These are phyloP conservation scores for Dascyllus trimaculatus DNA, from an alignment of 2,113 vertebrate species.

Conservation along the genomic window DNA sequence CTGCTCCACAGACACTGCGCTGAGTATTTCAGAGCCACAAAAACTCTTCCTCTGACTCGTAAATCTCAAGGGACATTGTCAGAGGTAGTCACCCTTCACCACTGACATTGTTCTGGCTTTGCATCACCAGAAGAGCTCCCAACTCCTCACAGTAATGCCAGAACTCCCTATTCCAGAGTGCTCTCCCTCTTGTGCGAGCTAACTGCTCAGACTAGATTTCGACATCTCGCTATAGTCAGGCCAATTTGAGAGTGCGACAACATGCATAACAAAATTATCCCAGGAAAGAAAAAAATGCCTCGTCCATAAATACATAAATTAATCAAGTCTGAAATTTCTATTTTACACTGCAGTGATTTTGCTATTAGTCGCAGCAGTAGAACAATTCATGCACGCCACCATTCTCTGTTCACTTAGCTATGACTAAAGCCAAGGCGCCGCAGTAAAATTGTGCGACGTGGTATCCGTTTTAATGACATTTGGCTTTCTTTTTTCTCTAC, in stretches of 20 bases:
- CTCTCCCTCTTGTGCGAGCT: constrained; percentile 47
- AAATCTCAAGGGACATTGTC: constrained; percentile 78
- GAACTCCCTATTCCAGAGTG: constrained; percentile 43
- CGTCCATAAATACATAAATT: constrained; percentile 87
- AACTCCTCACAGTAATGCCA: constrained; percentile 35
- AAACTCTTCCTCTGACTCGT: constrained; percentile 54
- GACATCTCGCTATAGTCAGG: constrained; percentile 54
- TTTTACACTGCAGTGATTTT: constrained; percentile 88
- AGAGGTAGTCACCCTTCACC: constrained; percentile 76
- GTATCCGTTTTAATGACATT: constrained; percentile 81
- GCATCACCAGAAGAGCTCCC: constrained; percentile 56
- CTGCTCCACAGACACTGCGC: constrained; percentile 44
- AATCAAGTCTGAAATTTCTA: constrained; percentile 88
- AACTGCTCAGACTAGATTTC: constrained; percentile 62
- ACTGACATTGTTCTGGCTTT: constrained; percentile 69
- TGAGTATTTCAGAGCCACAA: constrained; percentile 48
- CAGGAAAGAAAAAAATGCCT: constrained; percentile 65
- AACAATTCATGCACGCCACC: constrained; percentile 79
- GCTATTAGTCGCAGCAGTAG: constrained; percentile 84
- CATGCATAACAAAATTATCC: constrained; percentile 76
- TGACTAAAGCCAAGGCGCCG: constrained; percentile 82
- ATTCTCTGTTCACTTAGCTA: constrained; percentile 85
- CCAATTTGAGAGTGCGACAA: constrained; percentile 77
- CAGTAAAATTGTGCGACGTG: constrained; percentile 70
- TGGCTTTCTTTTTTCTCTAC: constrained; percentile 45